Evolutionary conservation across 2,888 invertebrate species (phyloP).

Genomic region (Ferdinandea cuprea): DNA sequence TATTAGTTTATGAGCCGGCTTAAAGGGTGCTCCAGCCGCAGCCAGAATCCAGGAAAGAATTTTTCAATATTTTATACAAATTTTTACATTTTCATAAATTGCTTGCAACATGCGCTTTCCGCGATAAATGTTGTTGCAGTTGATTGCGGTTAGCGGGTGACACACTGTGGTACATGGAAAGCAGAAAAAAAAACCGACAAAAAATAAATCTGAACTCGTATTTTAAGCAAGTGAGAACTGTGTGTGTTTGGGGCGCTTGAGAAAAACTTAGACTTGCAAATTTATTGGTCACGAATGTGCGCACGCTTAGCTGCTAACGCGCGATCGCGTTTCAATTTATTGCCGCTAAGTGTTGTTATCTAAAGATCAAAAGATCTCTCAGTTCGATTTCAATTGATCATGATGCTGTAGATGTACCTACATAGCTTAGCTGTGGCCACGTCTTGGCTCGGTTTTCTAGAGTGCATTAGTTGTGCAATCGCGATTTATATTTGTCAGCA

Average conservation of each 20-base stretch:
- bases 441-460: constrained; percentile 25
- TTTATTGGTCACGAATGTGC: constrained; percentile 71
- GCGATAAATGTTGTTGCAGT: constrained; percentile 62
- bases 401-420: constrained; percentile 47
- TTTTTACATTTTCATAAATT: constrained; percentile 63
- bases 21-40: constrained; percentile 23
- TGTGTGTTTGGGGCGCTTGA: neutral
- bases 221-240: constrained; percentile 36
- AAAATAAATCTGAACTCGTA: constrained; percentile 40
- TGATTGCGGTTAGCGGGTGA: constrained; percentile 56
- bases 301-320: constrained; percentile 54
- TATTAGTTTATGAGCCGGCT: constrained; percentile 20
- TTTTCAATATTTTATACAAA: constrained; percentile 58
- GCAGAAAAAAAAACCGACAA: too few relatives aligned
- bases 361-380: constrained; percentile 66
- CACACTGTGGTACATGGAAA: constrained; percentile 25
- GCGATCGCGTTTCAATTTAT: constrained; percentile 73
- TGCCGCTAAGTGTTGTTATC: constrained; percentile 68
- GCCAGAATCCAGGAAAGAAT: constrained; percentile 59
- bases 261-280: constrained; percentile 57
- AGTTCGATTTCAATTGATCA: constrained; percentile 71
- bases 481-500: constrained; percentile 68
- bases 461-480: constrained; percentile 52
- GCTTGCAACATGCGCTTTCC: constrained; percentile 51
- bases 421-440: constrained; percentile 14